Base-by-base conservation (phyloP, 2,797 vertebrate species). In the Sphenodon punctatus region DNA sequence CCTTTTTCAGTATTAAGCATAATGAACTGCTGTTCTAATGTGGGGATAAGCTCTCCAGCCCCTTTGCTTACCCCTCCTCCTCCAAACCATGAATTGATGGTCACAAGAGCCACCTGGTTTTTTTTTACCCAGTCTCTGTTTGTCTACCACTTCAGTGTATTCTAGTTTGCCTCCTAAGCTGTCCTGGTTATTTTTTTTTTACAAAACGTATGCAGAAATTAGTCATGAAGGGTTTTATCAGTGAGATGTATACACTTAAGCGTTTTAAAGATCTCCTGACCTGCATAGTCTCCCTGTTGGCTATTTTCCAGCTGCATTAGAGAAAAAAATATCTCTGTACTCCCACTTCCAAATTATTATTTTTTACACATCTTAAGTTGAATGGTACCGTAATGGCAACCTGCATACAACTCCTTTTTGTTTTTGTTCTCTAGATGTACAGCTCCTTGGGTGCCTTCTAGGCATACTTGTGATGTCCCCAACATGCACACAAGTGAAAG, bases 201-300 rank as follows among this genome's bases (percentile, higher is more conserved):
- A 42, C 43, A 32, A 15, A 79, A 76, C 59, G 15, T 19, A 4
- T 15, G 9, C 16, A 58, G 14, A 55, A 72, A 80, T 70, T 19
- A 60, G 16, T 38, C 6, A 1, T 0, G 20, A 45, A 61, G 56
- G 15, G 7, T 7, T 75, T 56, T 42, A 5, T 64, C 25, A 17
- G 0, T 19, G 14, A 4, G 12, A 23, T n/a, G 12, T 39, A 0
- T 39, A 51, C 15, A 36, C 45, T 34, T 23, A 8, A 64, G 23
- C 63, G 70, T 69, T 78, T 48, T 7, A 0, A 5, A 20, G 39
- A 1, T 27, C 43, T 32, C 68, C 25, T 9, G 46, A 66, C 10
- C 16, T 64, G 7, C 25, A 25, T 30, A 0, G 8, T 55, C 32
- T 58, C 39, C n/a, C n/a, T 2, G 17, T 61, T 39, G 42, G 34